Percentiles rank a stretch among this genome's conserved stretches.
These are phyloP conservation scores for Carposina sasakii DNA, from an alignment of 1,140 invertebrate genomes.

Conservation along the genomic window DNA sequence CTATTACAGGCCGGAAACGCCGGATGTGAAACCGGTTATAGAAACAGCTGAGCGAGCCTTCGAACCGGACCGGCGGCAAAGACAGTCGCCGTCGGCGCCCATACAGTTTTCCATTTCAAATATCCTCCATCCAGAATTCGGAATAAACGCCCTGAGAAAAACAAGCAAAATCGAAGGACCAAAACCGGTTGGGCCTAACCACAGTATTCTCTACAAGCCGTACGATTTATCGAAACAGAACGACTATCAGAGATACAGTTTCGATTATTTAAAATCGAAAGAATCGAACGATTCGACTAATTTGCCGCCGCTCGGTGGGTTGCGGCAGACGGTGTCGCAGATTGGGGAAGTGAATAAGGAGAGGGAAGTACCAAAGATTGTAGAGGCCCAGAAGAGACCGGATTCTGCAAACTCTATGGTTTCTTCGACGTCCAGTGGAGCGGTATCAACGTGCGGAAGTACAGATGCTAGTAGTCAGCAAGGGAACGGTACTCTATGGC, in stretches of 20 bases:
- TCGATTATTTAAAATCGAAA: constrained; percentile 54
- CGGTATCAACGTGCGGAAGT: constrained; percentile 72
- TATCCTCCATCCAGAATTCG: constrained; percentile 67
- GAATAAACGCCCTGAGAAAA: constrained; percentile 55
- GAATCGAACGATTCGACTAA: constrained; percentile 38
- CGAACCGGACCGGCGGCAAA: constrained; percentile 34
- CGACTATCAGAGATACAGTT: constrained; percentile 40
- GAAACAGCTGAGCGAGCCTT: constrained; percentile 32
- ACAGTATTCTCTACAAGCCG: constrained; percentile 65
- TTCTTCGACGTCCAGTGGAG: constrained; percentile 60
- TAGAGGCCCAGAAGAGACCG: constrained; percentile 54
- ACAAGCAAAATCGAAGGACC: constrained; percentile 63
- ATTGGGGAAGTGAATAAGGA: constrained; percentile 70
- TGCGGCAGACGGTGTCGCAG: constrained; percentile 76
- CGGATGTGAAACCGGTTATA: constrained; percentile 53
- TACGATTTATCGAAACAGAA: constrained; percentile 57
- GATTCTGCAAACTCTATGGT: constrained; percentile 68
- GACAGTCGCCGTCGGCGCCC: constrained; percentile 35
- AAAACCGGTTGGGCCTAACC: constrained; percentile 55
- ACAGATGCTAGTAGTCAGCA: constrained; percentile 68
- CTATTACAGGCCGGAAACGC: constrained; percentile 55
- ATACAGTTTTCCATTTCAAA: constrained; percentile 65
- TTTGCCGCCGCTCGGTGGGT: constrained; percentile 72
- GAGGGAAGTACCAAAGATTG: constrained; percentile 39
- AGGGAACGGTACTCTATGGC: constrained; percentile 79